A percentile compares a stretch with the other conserved stretches of the same genome.
These are phyloP conservation scores for Phacellophora camtschatica DNA, from an alignment of 30 jellyfish, hydroid and myxozoan species.

Conservation along the genomic window DNA sequence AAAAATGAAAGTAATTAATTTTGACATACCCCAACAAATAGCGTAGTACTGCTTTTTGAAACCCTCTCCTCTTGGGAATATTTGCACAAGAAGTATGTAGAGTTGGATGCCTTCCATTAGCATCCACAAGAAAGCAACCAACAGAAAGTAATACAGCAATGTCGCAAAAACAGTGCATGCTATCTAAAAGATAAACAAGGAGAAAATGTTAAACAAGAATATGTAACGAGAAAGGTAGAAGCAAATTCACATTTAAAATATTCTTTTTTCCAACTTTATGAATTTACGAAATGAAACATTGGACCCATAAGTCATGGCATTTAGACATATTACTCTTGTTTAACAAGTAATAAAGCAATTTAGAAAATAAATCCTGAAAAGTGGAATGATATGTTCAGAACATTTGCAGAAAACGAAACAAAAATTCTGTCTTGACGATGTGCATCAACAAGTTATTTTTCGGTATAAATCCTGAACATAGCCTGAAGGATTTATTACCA, in stretches of 20 bases:
- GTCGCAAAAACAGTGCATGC: slow-evolving; percentile 77
- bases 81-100: slow-evolving; percentile 68
- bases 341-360: too few relatives aligned
- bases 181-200: slow-evolving; percentile 34
- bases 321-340: too few relatives aligned
- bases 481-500: neutral
- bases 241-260: too few relatives aligned
- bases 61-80: slow-evolving; percentile 70
- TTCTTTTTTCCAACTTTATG: too few relatives aligned
- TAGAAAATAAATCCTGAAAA: too few relatives aligned
- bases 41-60: slow-evolving; percentile 65
- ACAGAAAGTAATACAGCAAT: slow-evolving; percentile 58
- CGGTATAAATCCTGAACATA: neutral
- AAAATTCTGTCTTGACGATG: too few relatives aligned
- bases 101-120: slow-evolving; percentile 79
- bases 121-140: slow-evolving; percentile 86
- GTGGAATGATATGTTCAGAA: too few relatives aligned
- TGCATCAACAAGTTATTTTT: neutral
- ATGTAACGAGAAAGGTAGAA: too few relatives aligned
- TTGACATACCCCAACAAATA: slow-evolving; percentile 74
- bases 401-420: too few relatives aligned
- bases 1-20: neutral
- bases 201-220: too few relatives aligned
- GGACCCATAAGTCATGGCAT: too few relatives aligned
- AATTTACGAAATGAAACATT: too few relatives aligned